phyloP scores from a whole-genome alignment of 2,797 vertebrate genomes.

The Poeciliopsis infans region DNA sequence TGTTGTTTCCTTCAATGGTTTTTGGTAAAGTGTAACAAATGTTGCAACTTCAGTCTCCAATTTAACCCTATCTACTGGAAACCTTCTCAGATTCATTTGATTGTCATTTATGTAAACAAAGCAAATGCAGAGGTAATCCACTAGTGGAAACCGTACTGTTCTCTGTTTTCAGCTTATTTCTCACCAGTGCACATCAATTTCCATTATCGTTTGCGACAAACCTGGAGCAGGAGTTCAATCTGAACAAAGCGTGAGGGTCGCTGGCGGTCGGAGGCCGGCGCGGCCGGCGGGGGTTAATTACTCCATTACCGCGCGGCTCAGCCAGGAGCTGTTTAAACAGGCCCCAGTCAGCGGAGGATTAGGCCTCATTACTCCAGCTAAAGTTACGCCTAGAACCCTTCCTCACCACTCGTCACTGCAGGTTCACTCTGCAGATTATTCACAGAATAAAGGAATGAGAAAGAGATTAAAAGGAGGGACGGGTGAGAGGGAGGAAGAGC shows the following conservation, averaged over 20 bases:
- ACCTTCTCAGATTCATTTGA: background rate
- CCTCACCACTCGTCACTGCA: slow-evolving; percentile 78
- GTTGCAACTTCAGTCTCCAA: too few relatives aligned
- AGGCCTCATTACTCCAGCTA: slow-evolving; percentile 99
- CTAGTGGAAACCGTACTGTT: background rate
- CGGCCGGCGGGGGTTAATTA: slow-evolving; percentile 94
- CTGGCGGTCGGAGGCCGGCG: slow-evolving; percentile 35
- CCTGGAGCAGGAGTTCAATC: slow-evolving; percentile 38
- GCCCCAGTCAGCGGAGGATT: slow-evolving; percentile 91
- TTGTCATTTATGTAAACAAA: background rate
- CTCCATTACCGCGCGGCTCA: slow-evolving; percentile 96
- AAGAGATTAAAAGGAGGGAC: slow-evolving; percentile 53
- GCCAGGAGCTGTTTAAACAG: slow-evolving; percentile 89
- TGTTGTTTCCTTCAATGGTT: too few relatives aligned
- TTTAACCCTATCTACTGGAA: too few relatives aligned
- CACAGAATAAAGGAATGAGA: slow-evolving; percentile 68
- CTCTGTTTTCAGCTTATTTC: slow-evolving; percentile 30
- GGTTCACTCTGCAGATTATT: slow-evolving; percentile 88
- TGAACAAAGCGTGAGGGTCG: slow-evolving; percentile 29
- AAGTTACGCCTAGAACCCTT: slow-evolving; percentile 91
- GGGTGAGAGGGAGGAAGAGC: slow-evolving; percentile 60
- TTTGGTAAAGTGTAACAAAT: too few relatives aligned
- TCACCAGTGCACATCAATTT: slow-evolving; percentile 31
- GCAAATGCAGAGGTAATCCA: background rate
- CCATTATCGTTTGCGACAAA: slow-evolving; percentile 28